These are phyloP conservation scores for Oxyruncus cristatus DNA, from an alignment of 2,113 vertebrate species.

Conservation along the genomic window DNA sequence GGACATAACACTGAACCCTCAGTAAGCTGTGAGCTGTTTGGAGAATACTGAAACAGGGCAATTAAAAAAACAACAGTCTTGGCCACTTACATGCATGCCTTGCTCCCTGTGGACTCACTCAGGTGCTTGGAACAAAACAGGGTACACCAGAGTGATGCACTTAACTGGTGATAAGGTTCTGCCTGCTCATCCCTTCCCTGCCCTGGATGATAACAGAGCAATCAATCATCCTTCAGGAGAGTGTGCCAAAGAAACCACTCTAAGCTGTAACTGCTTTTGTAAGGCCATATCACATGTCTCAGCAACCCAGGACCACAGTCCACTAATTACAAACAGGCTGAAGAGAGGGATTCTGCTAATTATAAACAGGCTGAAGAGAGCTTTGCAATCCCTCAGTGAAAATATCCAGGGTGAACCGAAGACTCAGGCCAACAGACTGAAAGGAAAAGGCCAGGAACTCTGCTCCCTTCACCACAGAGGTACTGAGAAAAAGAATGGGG, in stretches of 20 bases:
- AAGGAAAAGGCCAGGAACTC: neutral
- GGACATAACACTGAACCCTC: neutral
- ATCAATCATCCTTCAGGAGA: neutral
- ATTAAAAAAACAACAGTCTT: neutral
- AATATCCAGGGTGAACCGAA: neutral
- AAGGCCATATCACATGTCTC: neutral
- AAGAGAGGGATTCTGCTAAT: neutral
- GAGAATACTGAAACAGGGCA: neutral
- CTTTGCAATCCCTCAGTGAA: neutral
- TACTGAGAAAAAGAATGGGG: neutral
- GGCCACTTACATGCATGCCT: neutral
- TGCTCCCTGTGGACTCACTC: neutral
- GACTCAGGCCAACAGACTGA: neutral
- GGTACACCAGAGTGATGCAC: neutral
- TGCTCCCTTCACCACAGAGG: neutral
- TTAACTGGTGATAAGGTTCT: neutral
- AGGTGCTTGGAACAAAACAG: neutral
- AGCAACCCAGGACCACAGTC: neutral
- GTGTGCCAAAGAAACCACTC: neutral
- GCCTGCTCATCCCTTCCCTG: neutral
- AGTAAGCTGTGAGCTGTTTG: neutral
- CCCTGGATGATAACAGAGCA: neutral
- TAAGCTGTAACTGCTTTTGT: neutral
- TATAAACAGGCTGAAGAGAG: neutral
- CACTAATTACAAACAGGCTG: neutral